phyloP scores from a whole-genome alignment of 2,797 vertebrate genomes.

The Semotilus atromaculatus region DNA sequence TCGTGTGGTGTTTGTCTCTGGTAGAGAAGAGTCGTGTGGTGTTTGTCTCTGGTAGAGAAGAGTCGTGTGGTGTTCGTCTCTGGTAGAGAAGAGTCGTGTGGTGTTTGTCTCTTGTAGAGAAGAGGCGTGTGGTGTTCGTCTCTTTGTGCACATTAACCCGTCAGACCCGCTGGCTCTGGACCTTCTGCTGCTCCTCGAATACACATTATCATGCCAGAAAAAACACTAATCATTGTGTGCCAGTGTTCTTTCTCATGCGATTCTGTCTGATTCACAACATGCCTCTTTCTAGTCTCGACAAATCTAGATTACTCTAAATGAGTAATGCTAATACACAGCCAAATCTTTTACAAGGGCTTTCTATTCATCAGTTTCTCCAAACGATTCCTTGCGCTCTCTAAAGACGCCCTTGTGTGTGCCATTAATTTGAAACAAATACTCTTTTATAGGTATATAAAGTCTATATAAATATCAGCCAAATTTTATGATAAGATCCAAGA shows the following conservation, averaged over 20 bases:
- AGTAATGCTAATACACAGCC: background rate
- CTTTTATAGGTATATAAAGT: background rate
- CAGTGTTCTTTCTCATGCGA: no score
- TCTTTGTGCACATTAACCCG: no score
- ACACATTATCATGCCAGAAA: no score
- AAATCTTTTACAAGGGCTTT: background rate
- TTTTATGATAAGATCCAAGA: background rate
- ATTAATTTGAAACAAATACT: background rate
- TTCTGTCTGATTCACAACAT: background rate
- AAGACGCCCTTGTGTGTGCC: background rate
- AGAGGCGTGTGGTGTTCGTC: no score
- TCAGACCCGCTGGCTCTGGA: no score
- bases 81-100: no score
- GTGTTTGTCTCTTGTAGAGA: no score
- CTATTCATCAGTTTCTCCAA: background rate
- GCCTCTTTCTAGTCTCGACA: background rate
- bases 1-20: no score
- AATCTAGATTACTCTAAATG: background rate
- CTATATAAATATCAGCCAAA: background rate
- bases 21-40: no score
- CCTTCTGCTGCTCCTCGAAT: no score
- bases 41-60: no score
- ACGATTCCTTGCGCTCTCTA: background rate
- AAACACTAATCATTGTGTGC: background rate
- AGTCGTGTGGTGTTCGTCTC: no score